phyloP scores from a whole-genome alignment of 2,888 invertebrate species.

The Magallana nippona region DNA sequence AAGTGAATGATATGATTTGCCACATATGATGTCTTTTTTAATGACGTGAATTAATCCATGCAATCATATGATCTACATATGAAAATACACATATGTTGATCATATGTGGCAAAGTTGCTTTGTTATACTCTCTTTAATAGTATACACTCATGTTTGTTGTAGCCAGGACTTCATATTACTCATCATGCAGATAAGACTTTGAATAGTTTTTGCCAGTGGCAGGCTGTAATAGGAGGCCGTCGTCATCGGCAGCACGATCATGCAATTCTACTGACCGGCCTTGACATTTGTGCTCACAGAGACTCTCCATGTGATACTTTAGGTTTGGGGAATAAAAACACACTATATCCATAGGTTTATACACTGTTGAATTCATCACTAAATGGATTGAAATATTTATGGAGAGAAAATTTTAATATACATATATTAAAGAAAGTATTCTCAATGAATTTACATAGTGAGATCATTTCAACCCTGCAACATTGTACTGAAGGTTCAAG shows the following conservation, averaged over 20 bases:
- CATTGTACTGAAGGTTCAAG: too few species aligned
- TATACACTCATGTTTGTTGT: conserved; percentile 38
- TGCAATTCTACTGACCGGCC: conserved; percentile 74
- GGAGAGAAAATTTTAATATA: too few species aligned
- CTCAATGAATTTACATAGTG: too few species aligned
- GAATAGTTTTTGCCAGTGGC: conserved; percentile 78
- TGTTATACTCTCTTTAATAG: too few species aligned
- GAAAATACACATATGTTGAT: too few species aligned
- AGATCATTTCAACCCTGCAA: too few species aligned
- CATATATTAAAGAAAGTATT: too few species aligned
- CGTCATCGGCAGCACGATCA: conserved; percentile 73
- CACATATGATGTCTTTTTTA: background rate
- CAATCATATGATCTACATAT: background rate
- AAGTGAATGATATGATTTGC: too few species aligned
- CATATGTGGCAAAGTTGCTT: too few species aligned
- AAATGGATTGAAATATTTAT: too few species aligned
- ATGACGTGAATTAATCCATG: background rate
- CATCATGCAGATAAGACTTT: conserved; percentile 74
- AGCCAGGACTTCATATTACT: conserved; percentile 72
- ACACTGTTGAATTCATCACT: too few species aligned
- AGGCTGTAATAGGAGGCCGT: conserved; percentile 68
- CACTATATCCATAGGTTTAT: too few species aligned
- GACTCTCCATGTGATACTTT: conserved; percentile 76
- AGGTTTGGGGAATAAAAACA: conserved; percentile 65
- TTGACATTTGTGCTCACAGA: conserved; percentile 75